Evolutionary conservation across 2,888 invertebrate genomes (phyloP).

Genomic region (Nasonia oneida): DNA sequence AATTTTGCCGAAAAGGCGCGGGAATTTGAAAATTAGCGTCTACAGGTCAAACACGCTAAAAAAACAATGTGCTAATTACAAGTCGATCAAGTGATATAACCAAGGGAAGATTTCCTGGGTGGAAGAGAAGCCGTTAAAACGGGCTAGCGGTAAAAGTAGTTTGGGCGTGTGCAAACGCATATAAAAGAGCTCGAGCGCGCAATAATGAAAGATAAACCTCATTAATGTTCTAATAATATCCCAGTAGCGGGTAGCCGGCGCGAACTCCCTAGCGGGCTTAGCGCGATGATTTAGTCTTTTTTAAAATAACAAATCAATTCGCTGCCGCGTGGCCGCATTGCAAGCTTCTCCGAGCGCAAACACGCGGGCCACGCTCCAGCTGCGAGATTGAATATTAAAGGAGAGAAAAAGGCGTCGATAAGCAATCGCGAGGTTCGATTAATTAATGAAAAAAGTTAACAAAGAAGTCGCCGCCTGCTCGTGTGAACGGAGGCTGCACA

Average conservation of each 20-base stretch:
- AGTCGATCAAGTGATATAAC: slow-evolving; percentile 9
- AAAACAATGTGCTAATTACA: slow-evolving; percentile 11
- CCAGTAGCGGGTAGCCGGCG: neutral
- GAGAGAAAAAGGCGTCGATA: neutral
- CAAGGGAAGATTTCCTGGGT: neutral
- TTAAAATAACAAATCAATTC: neutral
- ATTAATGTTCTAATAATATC: slow-evolving; percentile 8
- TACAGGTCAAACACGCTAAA: neutral
- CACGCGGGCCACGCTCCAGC: neutral
- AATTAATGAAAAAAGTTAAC: neutral
- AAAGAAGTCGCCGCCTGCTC: neutral
- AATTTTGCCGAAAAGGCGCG: neutral
- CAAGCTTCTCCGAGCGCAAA: slow-evolving; percentile 3
- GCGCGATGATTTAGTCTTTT: slow-evolving; percentile 2
- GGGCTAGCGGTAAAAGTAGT: slow-evolving; percentile 2
- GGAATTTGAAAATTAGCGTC: neutral
- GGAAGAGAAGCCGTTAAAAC: neutral
- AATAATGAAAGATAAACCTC: slow-evolving; percentile 8
- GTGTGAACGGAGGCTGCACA: neutral
- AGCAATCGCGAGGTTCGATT: neutral
- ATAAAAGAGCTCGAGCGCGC: neutral
- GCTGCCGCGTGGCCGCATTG: neutral
- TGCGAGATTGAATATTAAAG: slow-evolving; percentile 11
- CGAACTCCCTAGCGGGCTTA: neutral
- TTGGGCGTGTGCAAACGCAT: slow-evolving; percentile 5